A percentile compares a stretch with the other conserved stretches of the same genome.
These are phyloP conservation scores for pig (Sus scrofa) DNA, from an alignment of 2,113 vertebrate species.

Conservation along the genomic window T2T-Sscrofa CM000822.6:47731501-47732000, in stretches of 20 bases:
- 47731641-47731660: too few species aligned
- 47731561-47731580: too few species aligned
- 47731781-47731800: background rate
- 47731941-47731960: background rate
- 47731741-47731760: too few species aligned
- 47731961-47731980: background rate
- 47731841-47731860: background rate
- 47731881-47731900: background rate
- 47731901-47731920: background rate
- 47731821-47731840: background rate
- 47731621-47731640: too few species aligned
- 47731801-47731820: background rate
- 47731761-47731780: background rate
- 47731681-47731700: too few species aligned
- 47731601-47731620: too few species aligned
- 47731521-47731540: too few species aligned
- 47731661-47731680: too few species aligned
- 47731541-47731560: too few species aligned
- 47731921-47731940: background rate
- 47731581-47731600: too few species aligned
- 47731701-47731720: too few species aligned
- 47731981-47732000: background rate
- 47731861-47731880: conserved; percentile 19
- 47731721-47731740: too few species aligned
- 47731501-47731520: background rate